These are phyloP conservation scores for Branchipolynoe longqiensis DNA, from an alignment of 2,888 invertebrate species.

Conservation along the genomic window DNA sequence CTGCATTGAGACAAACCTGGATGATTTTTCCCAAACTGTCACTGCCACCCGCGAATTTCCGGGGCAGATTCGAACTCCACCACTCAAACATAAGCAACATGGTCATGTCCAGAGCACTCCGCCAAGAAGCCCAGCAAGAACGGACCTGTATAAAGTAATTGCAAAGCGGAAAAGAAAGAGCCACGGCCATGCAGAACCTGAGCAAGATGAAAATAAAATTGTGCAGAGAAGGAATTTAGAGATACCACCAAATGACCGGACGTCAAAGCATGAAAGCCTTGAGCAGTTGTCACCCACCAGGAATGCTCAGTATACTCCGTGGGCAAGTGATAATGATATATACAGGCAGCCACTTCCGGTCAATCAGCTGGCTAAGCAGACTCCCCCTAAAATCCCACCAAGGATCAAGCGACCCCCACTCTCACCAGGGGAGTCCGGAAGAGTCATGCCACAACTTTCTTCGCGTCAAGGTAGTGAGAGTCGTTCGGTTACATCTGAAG, in stretches of 20 bases:
- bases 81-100: not conserved
- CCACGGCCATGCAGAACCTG: not conserved
- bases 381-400: constrained; percentile 34
- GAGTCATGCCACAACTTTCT: not conserved
- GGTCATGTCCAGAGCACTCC: not conserved
- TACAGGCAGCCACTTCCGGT: constrained; percentile 42
- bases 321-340: constrained; percentile 52
- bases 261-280: constrained; percentile 36
- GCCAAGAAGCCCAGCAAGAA: not conserved
- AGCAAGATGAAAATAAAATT: constrained; percentile 19
- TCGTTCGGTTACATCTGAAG: constrained; percentile 11
- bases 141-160: constrained; percentile 38
- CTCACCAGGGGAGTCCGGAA: not conserved
- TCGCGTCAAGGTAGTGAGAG: constrained; percentile 6
- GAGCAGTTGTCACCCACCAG: constrained; percentile 27
- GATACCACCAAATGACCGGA: no score
- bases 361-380: constrained; percentile 23
- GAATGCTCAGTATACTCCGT: constrained; percentile 5
- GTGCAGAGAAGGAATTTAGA: no score
- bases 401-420: constrained; percentile 9
- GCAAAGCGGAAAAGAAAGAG: constrained; percentile 16
- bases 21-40: constrained; percentile 35
- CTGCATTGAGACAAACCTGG: constrained; percentile 42
- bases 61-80: constrained; percentile 37
- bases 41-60: not conserved